These are phyloP conservation scores for Cephalotes varians DNA, from an alignment of 2,888 invertebrate genomes.

Conservation along the genomic window DNA sequence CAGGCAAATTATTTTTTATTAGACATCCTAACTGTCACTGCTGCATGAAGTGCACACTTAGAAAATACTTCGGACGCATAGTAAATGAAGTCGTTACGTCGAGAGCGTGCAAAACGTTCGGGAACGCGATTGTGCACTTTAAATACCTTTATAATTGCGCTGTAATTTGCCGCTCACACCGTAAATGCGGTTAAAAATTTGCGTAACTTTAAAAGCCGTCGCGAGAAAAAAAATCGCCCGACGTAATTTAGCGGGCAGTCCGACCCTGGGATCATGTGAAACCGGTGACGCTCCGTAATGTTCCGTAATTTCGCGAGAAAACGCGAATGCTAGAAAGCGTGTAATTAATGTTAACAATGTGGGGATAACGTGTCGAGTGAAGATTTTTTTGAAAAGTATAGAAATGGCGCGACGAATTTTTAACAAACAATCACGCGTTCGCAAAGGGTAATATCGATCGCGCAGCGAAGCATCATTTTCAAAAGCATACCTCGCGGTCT, in stretches of 20 bases:
- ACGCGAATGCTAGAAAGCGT: not conserved
- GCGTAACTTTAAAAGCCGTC: conserved; percentile 19
- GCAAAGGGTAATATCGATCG: not conserved
- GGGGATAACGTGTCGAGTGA: not conserved
- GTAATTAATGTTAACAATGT: conserved; percentile 39
- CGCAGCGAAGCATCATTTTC: conserved; percentile 18
- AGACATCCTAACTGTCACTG: conserved; percentile 1
- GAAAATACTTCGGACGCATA: conserved; percentile 4
- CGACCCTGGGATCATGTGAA: not conserved
- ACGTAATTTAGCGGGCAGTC: not conserved
- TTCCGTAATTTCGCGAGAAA: not conserved
- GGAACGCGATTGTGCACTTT: conserved; percentile 21
- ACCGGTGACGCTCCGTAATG: conserved; percentile 4
- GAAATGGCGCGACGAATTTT: not conserved
- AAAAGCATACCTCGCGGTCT: conserved; percentile 14
- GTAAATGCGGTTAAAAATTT: conserved; percentile 22
- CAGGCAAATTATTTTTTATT: not conserved
- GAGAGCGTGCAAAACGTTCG: conserved; percentile 12
- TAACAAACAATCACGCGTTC: not conserved
- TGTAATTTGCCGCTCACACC: conserved; percentile 13
- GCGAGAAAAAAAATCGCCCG: not conserved
- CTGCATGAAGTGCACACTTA: not conserved
- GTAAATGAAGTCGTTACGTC: conserved; percentile 27
- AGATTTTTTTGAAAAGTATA: conserved; percentile 2
- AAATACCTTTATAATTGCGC: conserved; percentile 22